Percentiles rank a stretch among this genome's conserved stretches.
These are phyloP conservation scores for Elachura formosa DNA, from an alignment of 2,113 vertebrate genomes.

Conservation along the genomic window DNA sequence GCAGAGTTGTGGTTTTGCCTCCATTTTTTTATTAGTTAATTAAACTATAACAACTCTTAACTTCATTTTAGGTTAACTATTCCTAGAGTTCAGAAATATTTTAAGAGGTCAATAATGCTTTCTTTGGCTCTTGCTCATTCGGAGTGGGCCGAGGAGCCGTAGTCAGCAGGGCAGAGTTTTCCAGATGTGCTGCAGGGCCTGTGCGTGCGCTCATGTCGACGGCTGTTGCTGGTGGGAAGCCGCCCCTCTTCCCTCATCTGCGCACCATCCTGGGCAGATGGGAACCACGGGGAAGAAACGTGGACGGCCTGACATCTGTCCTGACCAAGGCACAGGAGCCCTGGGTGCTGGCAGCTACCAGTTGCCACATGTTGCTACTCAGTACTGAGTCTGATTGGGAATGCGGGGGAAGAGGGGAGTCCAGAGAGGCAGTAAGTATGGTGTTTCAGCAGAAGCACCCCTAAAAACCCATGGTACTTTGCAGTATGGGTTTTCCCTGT, in stretches of 20 bases:
- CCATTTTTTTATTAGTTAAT: conserved; percentile 44
- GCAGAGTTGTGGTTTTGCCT: conserved; percentile 10
- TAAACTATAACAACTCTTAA: not conserved
- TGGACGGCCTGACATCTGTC: conserved; percentile 2
- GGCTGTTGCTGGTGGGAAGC: not conserved
- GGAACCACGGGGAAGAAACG: not conserved
- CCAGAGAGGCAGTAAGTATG: fast-evolving
- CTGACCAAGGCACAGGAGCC: not conserved
- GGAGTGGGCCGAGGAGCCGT: not conserved
- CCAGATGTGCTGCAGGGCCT: not conserved
- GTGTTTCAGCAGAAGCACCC: not conserved
- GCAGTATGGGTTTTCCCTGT: not conserved
- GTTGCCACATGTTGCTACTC: not conserved
- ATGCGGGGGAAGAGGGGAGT: not conserved
- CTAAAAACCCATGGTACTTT: not conserved
- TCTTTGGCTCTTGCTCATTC: not conserved
- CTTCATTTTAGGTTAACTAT: conserved; percentile 40
- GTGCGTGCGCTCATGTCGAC: not conserved
- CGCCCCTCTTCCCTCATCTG: conserved; percentile 8
- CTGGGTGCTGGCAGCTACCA: not conserved
- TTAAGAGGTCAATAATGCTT: not conserved
- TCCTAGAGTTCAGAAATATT: conserved; percentile 29
- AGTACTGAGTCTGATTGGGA: not conserved
- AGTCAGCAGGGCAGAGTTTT: not conserved
- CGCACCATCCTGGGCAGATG: not conserved